A percentile compares a stretch with the other conserved stretches of the same genome.
These are phyloP conservation scores for Dicranocentrus wangi DNA, from an alignment of 2,888 invertebrate species.

Conservation along the genomic window DNA sequence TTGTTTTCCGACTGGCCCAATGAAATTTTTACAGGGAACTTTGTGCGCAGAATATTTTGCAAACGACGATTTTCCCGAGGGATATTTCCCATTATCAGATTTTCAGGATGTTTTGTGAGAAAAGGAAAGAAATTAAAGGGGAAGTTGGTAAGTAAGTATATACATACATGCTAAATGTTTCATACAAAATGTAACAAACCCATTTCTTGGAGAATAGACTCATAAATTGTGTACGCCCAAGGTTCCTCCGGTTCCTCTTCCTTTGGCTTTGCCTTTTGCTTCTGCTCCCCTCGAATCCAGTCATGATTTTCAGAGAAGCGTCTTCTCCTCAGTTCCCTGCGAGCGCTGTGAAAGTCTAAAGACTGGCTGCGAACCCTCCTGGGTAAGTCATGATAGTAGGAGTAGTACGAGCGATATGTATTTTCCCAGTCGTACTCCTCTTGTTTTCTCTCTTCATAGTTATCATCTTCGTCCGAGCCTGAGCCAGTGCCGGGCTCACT, in stretches of 20 bases:
- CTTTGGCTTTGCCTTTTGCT: conserved; percentile 8
- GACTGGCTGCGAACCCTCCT: conserved; percentile 65
- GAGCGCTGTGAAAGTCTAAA: conserved; percentile 56
- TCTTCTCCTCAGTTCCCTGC: conserved; percentile 62
- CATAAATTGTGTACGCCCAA: conserved; percentile 70
- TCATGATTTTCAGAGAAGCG: conserved; percentile 68
- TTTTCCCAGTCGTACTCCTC: conserved; percentile 29
- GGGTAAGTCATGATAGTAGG: conserved; percentile 53
- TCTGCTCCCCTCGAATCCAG: conserved; percentile 43
- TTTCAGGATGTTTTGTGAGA: not conserved
- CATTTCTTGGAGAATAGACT: conserved; percentile 69
- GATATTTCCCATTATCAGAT: not conserved
- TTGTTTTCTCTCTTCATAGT: conserved; percentile 4
- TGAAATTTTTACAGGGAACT: too few species aligned
- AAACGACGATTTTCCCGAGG: not conserved
- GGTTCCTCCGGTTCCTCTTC: conserved; percentile 38
- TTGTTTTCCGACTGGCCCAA: too few species aligned
- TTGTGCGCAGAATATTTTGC: too few species aligned
- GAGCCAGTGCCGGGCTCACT: conserved; percentile 27
- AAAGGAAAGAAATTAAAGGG: not conserved
- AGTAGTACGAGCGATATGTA: conserved; percentile 35
- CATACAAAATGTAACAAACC: conserved; percentile 32
- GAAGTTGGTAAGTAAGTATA: not conserved
- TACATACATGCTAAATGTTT: not conserved
- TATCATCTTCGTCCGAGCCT: conserved; percentile 35